Percentiles rank a stretch among this genome's conserved stretches.
Evolutionary conservation across 2,113 vertebrate species (phyloP).

Genomic region (Physeter macrocephalus): DNA sequence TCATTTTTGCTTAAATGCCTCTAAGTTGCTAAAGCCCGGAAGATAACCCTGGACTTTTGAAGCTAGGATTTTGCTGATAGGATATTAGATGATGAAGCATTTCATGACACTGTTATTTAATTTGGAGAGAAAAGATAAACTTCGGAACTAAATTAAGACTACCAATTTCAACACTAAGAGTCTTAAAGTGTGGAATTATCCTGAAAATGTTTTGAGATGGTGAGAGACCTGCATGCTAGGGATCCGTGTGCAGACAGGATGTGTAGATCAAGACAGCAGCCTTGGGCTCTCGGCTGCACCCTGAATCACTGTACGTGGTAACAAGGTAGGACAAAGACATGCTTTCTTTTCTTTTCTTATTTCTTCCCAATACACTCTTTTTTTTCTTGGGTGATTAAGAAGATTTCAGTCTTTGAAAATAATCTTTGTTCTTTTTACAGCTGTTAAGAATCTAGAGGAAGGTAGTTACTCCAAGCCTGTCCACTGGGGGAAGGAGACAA

Average conservation of each 20-base stretch:
- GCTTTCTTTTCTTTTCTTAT: neutral
- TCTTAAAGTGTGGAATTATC: neutral
- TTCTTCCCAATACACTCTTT: neutral
- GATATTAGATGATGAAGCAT: neutral
- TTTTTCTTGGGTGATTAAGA: neutral
- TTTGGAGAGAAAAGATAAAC: neutral
- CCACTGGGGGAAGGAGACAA: neutral
- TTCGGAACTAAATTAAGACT: slow-evolving; percentile 32
- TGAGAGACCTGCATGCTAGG: neutral
- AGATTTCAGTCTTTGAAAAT: slow-evolving; percentile 30
- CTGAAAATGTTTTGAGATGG: slow-evolving; percentile 24
- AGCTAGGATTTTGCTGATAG: neutral
- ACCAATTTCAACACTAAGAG: slow-evolving; percentile 10
- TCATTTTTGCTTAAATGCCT: neutral
- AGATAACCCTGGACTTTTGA: neutral
- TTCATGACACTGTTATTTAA: neutral
- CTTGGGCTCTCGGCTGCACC: neutral
- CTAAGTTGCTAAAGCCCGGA: neutral
- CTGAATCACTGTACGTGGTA: slow-evolving; percentile 43
- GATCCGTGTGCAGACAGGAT: neutral
- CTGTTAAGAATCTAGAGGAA: slow-evolving; percentile 36
- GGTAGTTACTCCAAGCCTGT: neutral
- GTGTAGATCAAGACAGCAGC: slow-evolving; percentile 6
- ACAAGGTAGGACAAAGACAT: neutral
- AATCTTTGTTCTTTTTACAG: slow-evolving; percentile 17